Conservation (phyloP, 2,888 invertebrate genomes). For the Catotricha subobsoleta region DNA sequence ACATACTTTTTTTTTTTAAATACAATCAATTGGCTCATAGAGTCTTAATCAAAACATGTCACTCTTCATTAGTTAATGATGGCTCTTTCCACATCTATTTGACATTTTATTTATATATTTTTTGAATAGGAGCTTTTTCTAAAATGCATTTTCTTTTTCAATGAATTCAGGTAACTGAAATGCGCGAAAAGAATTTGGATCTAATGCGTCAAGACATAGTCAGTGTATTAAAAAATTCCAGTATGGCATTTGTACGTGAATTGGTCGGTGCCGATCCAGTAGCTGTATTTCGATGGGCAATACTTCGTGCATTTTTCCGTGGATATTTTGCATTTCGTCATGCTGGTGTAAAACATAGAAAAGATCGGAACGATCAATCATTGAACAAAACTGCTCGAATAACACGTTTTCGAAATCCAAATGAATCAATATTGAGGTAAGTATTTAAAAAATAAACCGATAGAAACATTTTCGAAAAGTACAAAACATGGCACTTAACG, state of each 20-base stretch:
- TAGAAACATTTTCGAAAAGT: no score
- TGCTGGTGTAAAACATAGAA: slow-evolving; percentile 55
- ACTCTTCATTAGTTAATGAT: no score
- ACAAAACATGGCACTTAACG: no score
- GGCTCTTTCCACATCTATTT: no score
- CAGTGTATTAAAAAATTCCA: slow-evolving; percentile 82
- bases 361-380: slow-evolving; percentile 33
- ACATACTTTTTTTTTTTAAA: no score
- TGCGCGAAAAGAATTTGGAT: slow-evolving; percentile 91
- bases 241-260: slow-evolving; percentile 81
- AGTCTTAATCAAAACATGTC: no score
- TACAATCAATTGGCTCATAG: no score
- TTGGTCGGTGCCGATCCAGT: slow-evolving; percentile 85
- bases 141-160: slow-evolving; percentile 3
- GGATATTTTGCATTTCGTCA: slow-evolving; percentile 81
- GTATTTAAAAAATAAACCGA: slow-evolving; percentile 18
- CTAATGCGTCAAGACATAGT: slow-evolving; percentile 89
- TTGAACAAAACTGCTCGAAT: slow-evolving; percentile 16
- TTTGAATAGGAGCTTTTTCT: no score
- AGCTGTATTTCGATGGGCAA: slow-evolving; percentile 86
- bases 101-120: no score
- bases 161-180: slow-evolving; percentile 48
- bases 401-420: slow-evolving; percentile 16
- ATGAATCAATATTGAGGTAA: slow-evolving; percentile 23
- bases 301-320: slow-evolving; percentile 77